phyloP scores from a whole-genome alignment of 2,113 vertebrate species.

The Muntiacus muntjak region DNA sequence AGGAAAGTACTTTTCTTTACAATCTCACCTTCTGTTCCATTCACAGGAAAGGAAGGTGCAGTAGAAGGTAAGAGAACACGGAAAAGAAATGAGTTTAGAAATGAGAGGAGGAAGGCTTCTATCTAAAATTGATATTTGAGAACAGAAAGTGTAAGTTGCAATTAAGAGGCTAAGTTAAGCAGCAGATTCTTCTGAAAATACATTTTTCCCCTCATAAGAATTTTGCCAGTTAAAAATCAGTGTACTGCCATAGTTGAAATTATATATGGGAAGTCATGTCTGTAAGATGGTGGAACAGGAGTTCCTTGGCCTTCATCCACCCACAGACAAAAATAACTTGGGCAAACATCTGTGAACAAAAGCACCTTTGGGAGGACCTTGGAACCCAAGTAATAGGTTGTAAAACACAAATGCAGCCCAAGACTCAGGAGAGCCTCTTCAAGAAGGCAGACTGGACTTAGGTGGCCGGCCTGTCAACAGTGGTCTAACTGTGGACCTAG shows the following conservation, averaged over 20 bases:
- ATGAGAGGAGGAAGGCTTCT: neutral
- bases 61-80: neutral
- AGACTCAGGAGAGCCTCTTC: neutral
- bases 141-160: neutral
- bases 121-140: neutral
- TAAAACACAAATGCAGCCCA: neutral
- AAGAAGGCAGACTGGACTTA: neutral
- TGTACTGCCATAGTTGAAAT: neutral
- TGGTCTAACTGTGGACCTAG: neutral
- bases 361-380: neutral
- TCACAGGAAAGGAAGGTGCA: neutral
- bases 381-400: neutral
- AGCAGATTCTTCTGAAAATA: neutral
- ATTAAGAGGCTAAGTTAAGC: neutral
- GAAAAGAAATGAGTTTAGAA: neutral
- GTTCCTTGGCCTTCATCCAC: neutral
- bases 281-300: neutral
- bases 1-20: neutral
- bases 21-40: neutral
- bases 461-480: neutral
- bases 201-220: neutral
- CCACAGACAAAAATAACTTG: neutral
- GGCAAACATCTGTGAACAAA: neutral
- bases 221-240: neutral
- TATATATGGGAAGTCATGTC: neutral